Conservation (phyloP, 2,113 vertebrate species). For the Eira barbara region DNA sequence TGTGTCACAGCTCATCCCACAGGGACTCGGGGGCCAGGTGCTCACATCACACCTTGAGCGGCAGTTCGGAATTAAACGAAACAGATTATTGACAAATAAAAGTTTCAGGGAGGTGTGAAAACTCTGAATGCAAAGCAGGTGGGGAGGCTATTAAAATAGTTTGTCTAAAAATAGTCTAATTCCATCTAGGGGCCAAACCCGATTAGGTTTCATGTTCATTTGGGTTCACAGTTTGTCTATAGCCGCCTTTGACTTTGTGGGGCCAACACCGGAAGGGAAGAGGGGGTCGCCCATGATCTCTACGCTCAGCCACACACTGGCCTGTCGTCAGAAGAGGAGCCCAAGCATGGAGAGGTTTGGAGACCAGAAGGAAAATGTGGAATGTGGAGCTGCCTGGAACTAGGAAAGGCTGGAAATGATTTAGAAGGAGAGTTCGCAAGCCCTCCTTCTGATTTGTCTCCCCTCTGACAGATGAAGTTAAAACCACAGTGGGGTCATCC, state of each 20-base stretch:
- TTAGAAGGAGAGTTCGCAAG: not conserved
- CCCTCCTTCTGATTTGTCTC: not conserved
- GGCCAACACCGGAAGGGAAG: not conserved
- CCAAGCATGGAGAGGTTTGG: not conserved
- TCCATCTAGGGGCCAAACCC: conserved; percentile 50
- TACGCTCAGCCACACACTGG: not conserved
- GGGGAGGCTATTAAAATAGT: conserved; percentile 61
- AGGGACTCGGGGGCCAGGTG: not conserved
- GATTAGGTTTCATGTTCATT: conserved; percentile 71
- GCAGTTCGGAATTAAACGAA: not conserved
- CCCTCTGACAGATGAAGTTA: not conserved
- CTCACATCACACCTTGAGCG: not conserved
- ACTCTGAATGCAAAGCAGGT: conserved; percentile 57
- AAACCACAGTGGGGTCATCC: not conserved
- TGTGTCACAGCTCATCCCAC: not conserved
- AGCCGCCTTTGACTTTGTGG: not conserved
- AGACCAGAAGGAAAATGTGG: not conserved
- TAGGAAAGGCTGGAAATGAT: not conserved
- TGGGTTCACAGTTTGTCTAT: conserved; percentile 46
- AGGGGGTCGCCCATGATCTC: not conserved
- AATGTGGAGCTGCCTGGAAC: not conserved
- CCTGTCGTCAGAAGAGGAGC: not conserved
- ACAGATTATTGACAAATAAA: conserved; percentile 27
- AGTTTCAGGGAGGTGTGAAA: conserved; percentile 44
- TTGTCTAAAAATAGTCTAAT: conserved; percentile 73